Conservation (phyloP, 2,888 invertebrate genomes). For the Tenthredo amoena region DNA sequence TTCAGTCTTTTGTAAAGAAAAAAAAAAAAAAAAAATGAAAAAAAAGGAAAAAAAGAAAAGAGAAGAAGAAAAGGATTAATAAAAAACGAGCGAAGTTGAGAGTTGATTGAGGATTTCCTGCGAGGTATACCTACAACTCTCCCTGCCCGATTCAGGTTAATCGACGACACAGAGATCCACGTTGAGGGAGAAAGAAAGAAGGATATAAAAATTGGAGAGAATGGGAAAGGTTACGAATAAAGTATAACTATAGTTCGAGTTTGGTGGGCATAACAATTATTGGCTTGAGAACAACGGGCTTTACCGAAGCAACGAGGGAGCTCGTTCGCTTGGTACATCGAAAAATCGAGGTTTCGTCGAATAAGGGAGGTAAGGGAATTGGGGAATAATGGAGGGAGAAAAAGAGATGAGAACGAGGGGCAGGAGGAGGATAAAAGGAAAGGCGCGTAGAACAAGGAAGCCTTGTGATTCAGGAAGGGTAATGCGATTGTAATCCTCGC, state of each 20-base stretch:
- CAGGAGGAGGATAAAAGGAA: background rate
- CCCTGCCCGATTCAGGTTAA: slow-evolving; percentile 41
- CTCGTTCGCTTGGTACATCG: background rate
- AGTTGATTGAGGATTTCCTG: slow-evolving; percentile 46
- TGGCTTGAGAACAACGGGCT: slow-evolving; percentile 32
- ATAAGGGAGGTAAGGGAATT: slow-evolving; percentile 24
- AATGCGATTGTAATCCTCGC: slow-evolving; percentile 42
- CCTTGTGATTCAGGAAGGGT: slow-evolving; percentile 5
- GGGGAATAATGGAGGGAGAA: slow-evolving; percentile 4
- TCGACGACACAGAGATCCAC: slow-evolving; percentile 12
- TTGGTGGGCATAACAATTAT: slow-evolving; percentile 28
- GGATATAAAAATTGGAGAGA: slow-evolving; percentile 8
- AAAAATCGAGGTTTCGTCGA: slow-evolving; percentile 12
- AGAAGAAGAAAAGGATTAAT: slow-evolving; percentile 29
- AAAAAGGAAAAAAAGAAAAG: slow-evolving; percentile 41
- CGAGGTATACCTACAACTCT: slow-evolving; percentile 3
- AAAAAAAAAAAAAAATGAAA: slow-evolving; percentile 39
- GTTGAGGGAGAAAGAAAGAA: slow-evolving; percentile 13
- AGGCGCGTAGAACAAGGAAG: slow-evolving; percentile 16
- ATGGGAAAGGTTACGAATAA: background rate
- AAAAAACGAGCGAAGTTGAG: slow-evolving; percentile 33
- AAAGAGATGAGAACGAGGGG: background rate
- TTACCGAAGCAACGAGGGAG: background rate
- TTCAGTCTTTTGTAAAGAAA: slow-evolving; percentile 51
- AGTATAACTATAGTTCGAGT: slow-evolving; percentile 10